Evolutionary conservation across 1,140 invertebrate species (phyloP).

Genomic region (Bombus affinis): DNA sequence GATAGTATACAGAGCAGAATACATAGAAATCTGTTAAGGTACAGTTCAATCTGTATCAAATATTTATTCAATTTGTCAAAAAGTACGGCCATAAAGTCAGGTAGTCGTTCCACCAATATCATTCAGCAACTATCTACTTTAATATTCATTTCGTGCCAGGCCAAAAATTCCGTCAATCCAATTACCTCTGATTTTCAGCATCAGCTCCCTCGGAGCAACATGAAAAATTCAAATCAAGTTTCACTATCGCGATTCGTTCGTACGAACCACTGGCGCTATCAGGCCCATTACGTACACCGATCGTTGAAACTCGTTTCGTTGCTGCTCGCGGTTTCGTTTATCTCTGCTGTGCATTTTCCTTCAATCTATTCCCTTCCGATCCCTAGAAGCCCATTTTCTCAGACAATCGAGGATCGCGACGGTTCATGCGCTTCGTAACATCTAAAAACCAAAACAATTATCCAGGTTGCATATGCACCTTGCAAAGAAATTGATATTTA

Average conservation of each 20-base stretch:
- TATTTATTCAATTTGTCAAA: neutral
- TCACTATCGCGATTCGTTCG: slow-evolving; percentile 1
- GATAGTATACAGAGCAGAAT: too few relatives aligned
- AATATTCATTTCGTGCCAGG: neutral
- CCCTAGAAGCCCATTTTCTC: neutral
- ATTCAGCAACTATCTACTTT: neutral
- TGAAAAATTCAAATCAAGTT: slow-evolving; percentile 32
- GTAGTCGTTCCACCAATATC: neutral
- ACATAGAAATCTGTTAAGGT: neutral
- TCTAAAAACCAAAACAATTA: neutral
- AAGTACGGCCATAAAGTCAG: too few relatives aligned
- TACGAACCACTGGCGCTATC: neutral
- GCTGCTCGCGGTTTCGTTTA: neutral
- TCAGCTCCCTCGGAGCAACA: neutral
- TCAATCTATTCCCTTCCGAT: neutral
- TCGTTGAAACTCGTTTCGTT: neutral
- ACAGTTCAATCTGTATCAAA: neutral
- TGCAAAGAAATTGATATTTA: neutral
- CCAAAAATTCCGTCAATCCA: slow-evolving; percentile 2
- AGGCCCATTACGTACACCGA: neutral
- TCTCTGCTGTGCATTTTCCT: slow-evolving; percentile 2
- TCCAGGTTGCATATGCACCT: neutral
- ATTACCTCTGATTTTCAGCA: neutral
- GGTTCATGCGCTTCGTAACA: neutral
- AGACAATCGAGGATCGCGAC: neutral